These are phyloP conservation scores for Leptinotarsa haldemani DNA, from an alignment of 2,888 invertebrate species.

Conservation along the genomic window DNA sequence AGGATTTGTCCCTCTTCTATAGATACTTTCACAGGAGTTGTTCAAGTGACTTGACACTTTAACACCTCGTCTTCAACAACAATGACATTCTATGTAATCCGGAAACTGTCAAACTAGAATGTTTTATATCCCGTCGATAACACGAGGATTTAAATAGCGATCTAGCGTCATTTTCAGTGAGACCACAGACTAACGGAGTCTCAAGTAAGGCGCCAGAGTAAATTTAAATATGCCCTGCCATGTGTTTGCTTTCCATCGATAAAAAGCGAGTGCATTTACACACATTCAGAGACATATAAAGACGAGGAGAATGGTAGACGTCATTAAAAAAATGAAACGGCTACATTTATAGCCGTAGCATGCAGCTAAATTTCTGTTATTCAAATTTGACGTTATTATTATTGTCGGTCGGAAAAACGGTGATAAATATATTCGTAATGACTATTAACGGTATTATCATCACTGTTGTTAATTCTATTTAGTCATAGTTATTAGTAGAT, in stretches of 20 bases:
- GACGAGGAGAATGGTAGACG: conserved; percentile 8
- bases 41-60: no score
- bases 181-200: conserved; percentile 32
- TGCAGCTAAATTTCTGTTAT: conserved; percentile 14
- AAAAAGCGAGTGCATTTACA: conserved; percentile 37
- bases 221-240: conserved; percentile 46
- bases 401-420: conserved; percentile 14
- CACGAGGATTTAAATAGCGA: background rate
- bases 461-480: conserved; percentile 21
- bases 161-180: background rate
- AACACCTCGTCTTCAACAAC: no score
- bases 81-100: no score
- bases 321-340: conserved; percentile 10
- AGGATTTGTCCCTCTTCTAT: no score
- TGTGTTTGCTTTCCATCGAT: conserved; percentile 43
- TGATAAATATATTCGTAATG: conserved; percentile 18
- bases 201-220: conserved; percentile 44
- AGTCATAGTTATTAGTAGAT: conserved; percentile 23
- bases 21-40: no score
- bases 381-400: conserved; percentile 23
- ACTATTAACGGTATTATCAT: conserved; percentile 17
- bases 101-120: no score
- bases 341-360: conserved; percentile 1
- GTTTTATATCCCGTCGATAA: background rate
- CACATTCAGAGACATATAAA: conserved; percentile 26